Base-by-base conservation (phyloP, 2,888 invertebrate species). In the Ceriagrion tenellum region DNA sequence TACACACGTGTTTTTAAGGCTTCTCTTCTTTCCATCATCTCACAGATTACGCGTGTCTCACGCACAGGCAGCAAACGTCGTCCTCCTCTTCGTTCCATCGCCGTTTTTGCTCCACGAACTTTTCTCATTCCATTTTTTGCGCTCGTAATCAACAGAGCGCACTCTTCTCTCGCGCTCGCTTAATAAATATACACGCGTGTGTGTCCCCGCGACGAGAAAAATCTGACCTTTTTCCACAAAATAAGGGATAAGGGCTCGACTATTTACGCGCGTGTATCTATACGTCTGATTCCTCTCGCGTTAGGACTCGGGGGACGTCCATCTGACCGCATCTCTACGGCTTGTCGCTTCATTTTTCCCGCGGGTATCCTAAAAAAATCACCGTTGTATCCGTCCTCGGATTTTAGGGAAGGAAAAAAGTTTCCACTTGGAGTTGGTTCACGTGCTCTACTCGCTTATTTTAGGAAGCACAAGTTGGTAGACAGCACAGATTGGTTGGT, bases 51-150 rank as follows among this genome's bases (percentile, higher is more conserved):
- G 40, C 88, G n/a, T 20, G 59, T 56, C 81, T 10, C 69, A 47
- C 55, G 26, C 47, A 6, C 63, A 40, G n/a, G 20, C 23, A 69
- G 91, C 47, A 69, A 93, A n/a, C n/a, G n/a, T n/a, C n/a, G 26
- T 20, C 69, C 1, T 47, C 47, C 63, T 63, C 26, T 55, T n/a
- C 89, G 55, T 89, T 89, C 89, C 89, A 89, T 89, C n/a, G 89
- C 89, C 55, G 55, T 88, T 16, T 81, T 89, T n/a, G 13, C 89
- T 89, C 89, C 0, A 26, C 89, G n/a, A 89, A 89, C 55, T 89
- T 89, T 89, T 89, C 89, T 89, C 89, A 89, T 89, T 26, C 88
- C 89, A 89, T 89, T 89, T n/a, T 89, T n/a, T 89, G 89, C 89
- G 55, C 89, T 89, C n/a, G 89, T 89, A 89, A 89, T 55, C 55